Evolutionary conservation across 2,888 invertebrate species (phyloP), one percentile per base, ranked within the genome.

Genomic region (Tuta absoluta): DNA sequence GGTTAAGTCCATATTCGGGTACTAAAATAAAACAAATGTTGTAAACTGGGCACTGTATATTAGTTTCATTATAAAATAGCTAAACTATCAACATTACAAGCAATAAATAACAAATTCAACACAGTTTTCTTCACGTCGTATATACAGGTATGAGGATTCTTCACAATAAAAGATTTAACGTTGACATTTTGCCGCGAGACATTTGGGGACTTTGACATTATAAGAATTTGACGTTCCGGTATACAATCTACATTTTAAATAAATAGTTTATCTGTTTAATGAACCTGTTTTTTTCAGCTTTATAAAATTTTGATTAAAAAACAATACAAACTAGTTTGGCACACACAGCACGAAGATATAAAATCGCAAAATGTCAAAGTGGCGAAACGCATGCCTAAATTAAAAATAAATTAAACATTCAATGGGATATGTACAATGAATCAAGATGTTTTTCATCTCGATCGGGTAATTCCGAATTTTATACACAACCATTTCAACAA

Each of bases 41-140:
- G 37, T 65, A 38, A 78, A 84, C 81, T 82, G 80, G 80, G 78
- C 81, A 84, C 80, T 87, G 83, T 88, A 85, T 89, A 87, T 86
- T 87, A 85, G 81, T 85, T 85, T 75, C 79, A 78, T 81, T 87
- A 85, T 79, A 88, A 88, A 89, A 87, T 80, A 83, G 85, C 86
- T 86, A 87, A 58, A 58, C 58, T 58, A 86, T 82, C 70, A 85
- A 86, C 80, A 76, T 77, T 83, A 87, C 84, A 86, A 87, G 87
- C 87, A 87, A 87, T 87, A 88, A 88, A 88, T 89, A 87, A 88
- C 88, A 87, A 85, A 83, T 84, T 83, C 75, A 86, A 87, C 83
- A 86, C 85, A 87, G 78, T 83, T 81, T 80, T 75, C 82, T 81
- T 82, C 75, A 81, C 80, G 78, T 71, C 79, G 74, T 78, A 75